Evolutionary conservation across 2,888 invertebrate genomes (phyloP).

Genomic region (Bellardia bayeri): DNA sequence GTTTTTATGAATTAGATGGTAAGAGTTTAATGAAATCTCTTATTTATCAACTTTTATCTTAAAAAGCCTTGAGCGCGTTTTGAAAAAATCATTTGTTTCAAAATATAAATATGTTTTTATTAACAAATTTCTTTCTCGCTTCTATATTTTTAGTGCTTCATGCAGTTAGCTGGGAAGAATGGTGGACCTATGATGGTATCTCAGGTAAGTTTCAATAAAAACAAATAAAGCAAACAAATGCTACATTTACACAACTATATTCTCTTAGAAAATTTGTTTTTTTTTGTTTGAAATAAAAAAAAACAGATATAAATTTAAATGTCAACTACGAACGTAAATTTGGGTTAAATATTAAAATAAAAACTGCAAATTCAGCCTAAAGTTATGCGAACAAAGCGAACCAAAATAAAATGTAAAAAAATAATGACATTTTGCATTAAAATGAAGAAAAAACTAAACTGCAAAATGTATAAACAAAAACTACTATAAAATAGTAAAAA

Average conservation of each 20-base stretch:
- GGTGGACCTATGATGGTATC: conserved; percentile 98
- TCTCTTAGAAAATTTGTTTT: not conserved
- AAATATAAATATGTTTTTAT: conserved; percentile 14
- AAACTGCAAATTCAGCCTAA: conserved; percentile 22
- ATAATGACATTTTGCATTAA: conserved; percentile 33
- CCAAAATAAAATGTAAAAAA: conserved; percentile 20
- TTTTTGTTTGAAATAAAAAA: conserved; percentile 19
- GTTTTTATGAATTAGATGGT: no score
- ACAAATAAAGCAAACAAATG: not conserved
- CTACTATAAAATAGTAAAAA: conserved; percentile 10
- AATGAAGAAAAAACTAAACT: not conserved
- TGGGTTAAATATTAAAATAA: conserved; percentile 55
- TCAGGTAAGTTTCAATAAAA: conserved; percentile 88
- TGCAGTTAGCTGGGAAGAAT: conserved; percentile 93
- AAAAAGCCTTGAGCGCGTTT: not conserved
- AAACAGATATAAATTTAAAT: conserved; percentile 49
- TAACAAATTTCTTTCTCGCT: not conserved
- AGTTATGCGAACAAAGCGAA: conserved; percentile 27
- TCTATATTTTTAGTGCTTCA: conserved; percentile 79
- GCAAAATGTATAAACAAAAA: not conserved
- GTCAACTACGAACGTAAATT: conserved; percentile 46
- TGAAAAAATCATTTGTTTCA: not conserved
- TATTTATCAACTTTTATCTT: not conserved
- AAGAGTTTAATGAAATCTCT: no score
- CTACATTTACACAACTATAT: not conserved